Base-by-base conservation (phyloP, 2,888 invertebrate species). In the Dryocosmus kuriphilus region DNA sequence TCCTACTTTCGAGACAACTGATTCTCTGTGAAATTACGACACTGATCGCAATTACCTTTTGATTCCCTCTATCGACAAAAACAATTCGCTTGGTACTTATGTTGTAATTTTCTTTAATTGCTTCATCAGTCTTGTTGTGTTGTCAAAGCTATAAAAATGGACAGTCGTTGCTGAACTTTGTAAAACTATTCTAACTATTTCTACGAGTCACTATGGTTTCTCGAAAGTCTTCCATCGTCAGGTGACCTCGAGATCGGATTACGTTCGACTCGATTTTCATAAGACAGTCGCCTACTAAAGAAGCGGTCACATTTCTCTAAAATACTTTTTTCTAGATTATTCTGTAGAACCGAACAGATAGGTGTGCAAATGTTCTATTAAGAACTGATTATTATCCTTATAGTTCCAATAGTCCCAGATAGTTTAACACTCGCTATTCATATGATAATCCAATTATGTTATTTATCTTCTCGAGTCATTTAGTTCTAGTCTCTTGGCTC, bases 1-100 rank as follows among this genome's bases (percentile, higher is more conserved):
- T 51, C n/a, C 32, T 11, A 30, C 51, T 71, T 71, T 71, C 71
- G 46, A 71, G 51, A 51, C 71, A 71, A 71, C 51, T 71, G 71
- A 51, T 71, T 51, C 30, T 11, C 51, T 30, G 51, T n/a, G 51
- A 71, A 71, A 71, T 51, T 71, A 46, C 79, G 51, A 77, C 65
- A 35, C 61, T 77, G 76, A 67, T 77, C 38, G 63, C 77, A 74
- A 73, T 74, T 65, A 62, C 63, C 57, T 73, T 35, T 46, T 46
- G 74, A 74, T 76, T 62, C 62, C 61, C 35, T 63, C 51, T 63
- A 61, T 55, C 24, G 61, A 51, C 27, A 61, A 63, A 74, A 51
- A 16, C 32, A 55, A 57, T 62, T 57, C 14, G 55, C n/a, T 4
- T 35, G 24, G 55, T 51, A 24, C 16, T 22, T 35, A 19, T 35